Evolutionary conservation across 2,113 vertebrate genomes (phyloP), one percentile per base, ranked within the genome.

Genomic region (Oxyruncus cristatus): DNA sequence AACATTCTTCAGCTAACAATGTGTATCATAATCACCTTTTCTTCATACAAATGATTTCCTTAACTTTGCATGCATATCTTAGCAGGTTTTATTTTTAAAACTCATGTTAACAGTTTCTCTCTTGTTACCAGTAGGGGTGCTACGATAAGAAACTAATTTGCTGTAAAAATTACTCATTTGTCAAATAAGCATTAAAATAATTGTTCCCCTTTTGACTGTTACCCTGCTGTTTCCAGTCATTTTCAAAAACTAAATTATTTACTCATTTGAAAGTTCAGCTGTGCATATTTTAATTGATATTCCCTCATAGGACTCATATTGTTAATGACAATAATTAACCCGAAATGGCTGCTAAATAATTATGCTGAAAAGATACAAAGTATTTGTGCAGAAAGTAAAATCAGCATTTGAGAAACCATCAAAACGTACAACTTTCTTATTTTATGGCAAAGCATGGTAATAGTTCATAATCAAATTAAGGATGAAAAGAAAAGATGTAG

Each of bases 241-340:
- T 99, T 99, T 98, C 97, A 98, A 98, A 98, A 99, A 98, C 98
- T 98, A 99, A 99, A 99, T 98, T 98, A 99, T 99, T 98, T 98
- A 98, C 98, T 99, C 98, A 98, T 99, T 98, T 98, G 98, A 98
- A 98, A 98, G 97, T 98, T 99, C 98, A 96, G 97, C 97, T 97
- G 98, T 98, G 98, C 96, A 98, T 98, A 98, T 98, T 98, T 98
- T 98, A 99, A 99, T 99, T 99, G 98, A 99, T 98, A 98, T 98
- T 97, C 98, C 98, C 98, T 98, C 98, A 98, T 96, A 98, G 98
- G 99, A 99, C 98, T 98, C 98, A 98, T 98, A 98, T 98, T 97
- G 97, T 99, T 99, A 99, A 99, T 99, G 99, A 99, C 99, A 99
- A 98, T 99, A 99, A 99, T 99, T 99, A 99, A 99, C 99, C 98